Conservation (phyloP, 1,140 invertebrate species). For the Sminthurinus signatus region DNA sequence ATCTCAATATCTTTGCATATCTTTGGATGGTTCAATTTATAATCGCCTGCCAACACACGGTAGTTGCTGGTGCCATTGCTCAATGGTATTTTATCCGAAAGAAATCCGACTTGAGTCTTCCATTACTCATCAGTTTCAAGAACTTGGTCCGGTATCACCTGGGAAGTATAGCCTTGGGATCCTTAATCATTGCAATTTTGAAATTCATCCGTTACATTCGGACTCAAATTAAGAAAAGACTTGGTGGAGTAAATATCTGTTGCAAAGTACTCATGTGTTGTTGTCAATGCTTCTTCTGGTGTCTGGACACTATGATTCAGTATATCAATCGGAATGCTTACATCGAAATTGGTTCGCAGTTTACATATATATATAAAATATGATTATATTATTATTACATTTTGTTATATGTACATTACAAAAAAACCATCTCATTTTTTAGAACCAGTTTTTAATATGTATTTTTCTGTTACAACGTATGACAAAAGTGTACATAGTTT, state of each 20-base stretch:
- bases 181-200: constrained; percentile 64
- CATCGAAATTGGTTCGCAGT: constrained; percentile 60
- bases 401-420: no score
- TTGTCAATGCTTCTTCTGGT: constrained; percentile 66
- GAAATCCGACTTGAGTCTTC: constrained; percentile 40
- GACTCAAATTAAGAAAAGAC: constrained; percentile 45
- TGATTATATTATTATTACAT: no score
- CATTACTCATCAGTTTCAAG: constrained; percentile 53
- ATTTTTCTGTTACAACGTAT: no score
- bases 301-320: constrained; percentile 64
- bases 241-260: constrained; percentile 21
- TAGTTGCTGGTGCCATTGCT: constrained; percentile 60
- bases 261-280: constrained; percentile 50
- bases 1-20: constrained; percentile 61
- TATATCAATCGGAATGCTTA: constrained; percentile 70
- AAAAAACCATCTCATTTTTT: no score
- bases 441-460: no score
- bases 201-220: constrained; percentile 58
- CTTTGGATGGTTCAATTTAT: constrained; percentile 66
- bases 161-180: constrained; percentile 68
- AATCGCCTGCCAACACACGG: constrained; percentile 66
- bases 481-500: no score
- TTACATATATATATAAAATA: no score
- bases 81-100: constrained; percentile 63
- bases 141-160: constrained; percentile 64